These are phyloP conservation scores for Cosmia trapezina DNA, from an alignment of 2,888 invertebrate genomes.

Conservation along the genomic window DNA sequence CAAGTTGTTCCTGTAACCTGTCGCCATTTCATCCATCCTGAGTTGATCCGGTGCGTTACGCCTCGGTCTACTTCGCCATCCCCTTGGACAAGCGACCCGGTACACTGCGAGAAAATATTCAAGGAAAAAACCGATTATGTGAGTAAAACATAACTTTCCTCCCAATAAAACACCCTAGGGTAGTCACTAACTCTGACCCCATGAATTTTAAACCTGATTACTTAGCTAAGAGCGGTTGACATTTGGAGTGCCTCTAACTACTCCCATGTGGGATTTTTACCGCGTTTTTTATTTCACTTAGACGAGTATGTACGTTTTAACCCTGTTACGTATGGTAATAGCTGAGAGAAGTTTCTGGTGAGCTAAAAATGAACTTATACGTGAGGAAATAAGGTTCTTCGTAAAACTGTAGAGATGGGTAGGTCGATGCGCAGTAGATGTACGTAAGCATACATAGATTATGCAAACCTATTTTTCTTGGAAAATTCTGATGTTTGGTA, in stretches of 20 bases:
- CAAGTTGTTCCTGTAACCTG: too few relatives aligned
- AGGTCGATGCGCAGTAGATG: slow-evolving; percentile 15
- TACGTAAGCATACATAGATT: slow-evolving; percentile 11
- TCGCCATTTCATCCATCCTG: too few relatives aligned
- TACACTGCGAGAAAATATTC: slow-evolving; percentile 16
- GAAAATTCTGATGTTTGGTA: neutral
- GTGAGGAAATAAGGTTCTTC: slow-evolving; percentile 18
- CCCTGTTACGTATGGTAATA: slow-evolving; percentile 60
- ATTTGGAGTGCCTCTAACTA: slow-evolving; percentile 69
- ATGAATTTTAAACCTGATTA: slow-evolving; percentile 74
- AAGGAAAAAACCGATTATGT: slow-evolving; percentile 36
- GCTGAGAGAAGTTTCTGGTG: slow-evolving; percentile 36
- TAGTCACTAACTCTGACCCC: slow-evolving; percentile 62
- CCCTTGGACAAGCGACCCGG: too few relatives aligned
- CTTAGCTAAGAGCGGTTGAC: slow-evolving; percentile 70
- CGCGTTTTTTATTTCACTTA: slow-evolving; percentile 67
- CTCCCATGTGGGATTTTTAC: slow-evolving; percentile 68
- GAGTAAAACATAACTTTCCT: slow-evolving; percentile 56
- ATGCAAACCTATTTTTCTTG: slow-evolving; percentile 1
- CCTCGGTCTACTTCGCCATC: too few relatives aligned
- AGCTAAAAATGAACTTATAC: slow-evolving; percentile 12
- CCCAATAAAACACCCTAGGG: slow-evolving; percentile 58
- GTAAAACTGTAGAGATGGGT: neutral
- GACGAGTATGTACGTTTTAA: slow-evolving; percentile 58
- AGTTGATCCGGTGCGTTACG: too few relatives aligned